Percentiles rank a stretch among this genome's conserved stretches.
These are phyloP conservation scores for Musca vetustissima DNA, from an alignment of 1,140 invertebrate species.

Conservation along the genomic window DNA sequence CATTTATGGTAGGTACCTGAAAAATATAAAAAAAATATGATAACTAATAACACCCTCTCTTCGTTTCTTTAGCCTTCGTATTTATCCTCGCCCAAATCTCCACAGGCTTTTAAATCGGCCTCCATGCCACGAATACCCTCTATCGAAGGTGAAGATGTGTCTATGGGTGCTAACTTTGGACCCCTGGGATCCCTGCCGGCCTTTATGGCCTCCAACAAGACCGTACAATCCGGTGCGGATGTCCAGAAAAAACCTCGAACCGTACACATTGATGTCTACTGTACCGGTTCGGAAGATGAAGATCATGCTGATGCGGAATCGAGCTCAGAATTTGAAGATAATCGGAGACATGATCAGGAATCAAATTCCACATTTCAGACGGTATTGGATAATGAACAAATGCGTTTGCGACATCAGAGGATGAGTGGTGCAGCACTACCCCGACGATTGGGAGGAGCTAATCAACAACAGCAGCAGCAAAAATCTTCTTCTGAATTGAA, in stretches of 20 bases:
- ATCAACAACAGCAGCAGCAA: conserved; percentile 5
- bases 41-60: not conserved
- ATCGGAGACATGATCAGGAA: conserved; percentile 42
- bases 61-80: conserved; percentile 31
- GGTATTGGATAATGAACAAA: conserved; percentile 65
- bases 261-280: conserved; percentile 78
- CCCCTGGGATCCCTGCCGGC: not conserved
- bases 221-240: conserved; percentile 31
- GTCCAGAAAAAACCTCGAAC: conserved; percentile 66
- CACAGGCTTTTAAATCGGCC: conserved; percentile 46
- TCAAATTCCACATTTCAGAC: conserved; percentile 63
- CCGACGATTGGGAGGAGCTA: conserved; percentile 34
- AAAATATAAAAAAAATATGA: too few species aligned
- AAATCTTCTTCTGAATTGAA: not conserved
- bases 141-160: conserved; percentile 13
- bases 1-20: conserved; percentile 46
- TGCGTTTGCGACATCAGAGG: conserved; percentile 63
- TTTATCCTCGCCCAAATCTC: conserved; percentile 32
- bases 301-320: conserved; percentile 63
- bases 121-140: conserved; percentile 47
- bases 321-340: conserved; percentile 49
- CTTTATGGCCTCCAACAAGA: not conserved
- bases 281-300: conserved; percentile 68
- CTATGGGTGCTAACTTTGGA: not conserved
- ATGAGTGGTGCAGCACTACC: conserved; percentile 57